Evolutionary conservation across 2,113 vertebrate genomes (phyloP).

Genomic region (Sylvilagus bachmani): DNA sequence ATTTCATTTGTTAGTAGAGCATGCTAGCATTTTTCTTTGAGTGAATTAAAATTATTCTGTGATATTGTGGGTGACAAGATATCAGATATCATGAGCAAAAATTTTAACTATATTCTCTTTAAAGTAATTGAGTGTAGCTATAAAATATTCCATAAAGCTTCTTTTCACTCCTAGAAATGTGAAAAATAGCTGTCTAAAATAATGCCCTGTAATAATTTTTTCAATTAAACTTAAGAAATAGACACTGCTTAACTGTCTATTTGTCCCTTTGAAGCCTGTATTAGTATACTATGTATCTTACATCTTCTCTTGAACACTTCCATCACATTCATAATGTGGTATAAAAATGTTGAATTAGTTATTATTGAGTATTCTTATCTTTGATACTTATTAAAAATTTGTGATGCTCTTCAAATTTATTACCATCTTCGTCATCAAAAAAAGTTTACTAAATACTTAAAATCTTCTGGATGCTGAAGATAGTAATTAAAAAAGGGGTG

Average conservation of each 20-base stretch:
- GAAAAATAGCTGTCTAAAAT: conserved; percentile 20
- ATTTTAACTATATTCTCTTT: neutral
- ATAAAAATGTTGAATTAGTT: neutral
- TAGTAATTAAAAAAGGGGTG: neutral
- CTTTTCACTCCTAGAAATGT: conserved; percentile 35
- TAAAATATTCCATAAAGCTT: conserved; percentile 16
- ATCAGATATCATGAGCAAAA: conserved; percentile 30
- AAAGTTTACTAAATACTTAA: neutral
- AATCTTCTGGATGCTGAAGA: neutral
- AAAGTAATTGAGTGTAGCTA: conserved; percentile 1
- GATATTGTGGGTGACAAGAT: conserved; percentile 16
- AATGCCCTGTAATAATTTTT: neutral
- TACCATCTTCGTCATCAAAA: neutral
- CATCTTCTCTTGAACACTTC: neutral
- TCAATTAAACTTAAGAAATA: neutral
- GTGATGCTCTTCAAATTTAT: neutral
- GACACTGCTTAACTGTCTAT: neutral
- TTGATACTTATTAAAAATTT: neutral
- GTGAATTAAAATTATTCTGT: conserved; percentile 15
- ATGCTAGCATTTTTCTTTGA: conserved; percentile 38
- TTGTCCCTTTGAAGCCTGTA: neutral
- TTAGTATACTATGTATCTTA: neutral
- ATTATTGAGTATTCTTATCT: neutral
- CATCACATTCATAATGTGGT: neutral
- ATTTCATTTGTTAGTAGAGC: conserved; percentile 53